Base-by-base conservation (phyloP, 2,888 invertebrate genomes). In the Polyommatus icarus region DNA sequence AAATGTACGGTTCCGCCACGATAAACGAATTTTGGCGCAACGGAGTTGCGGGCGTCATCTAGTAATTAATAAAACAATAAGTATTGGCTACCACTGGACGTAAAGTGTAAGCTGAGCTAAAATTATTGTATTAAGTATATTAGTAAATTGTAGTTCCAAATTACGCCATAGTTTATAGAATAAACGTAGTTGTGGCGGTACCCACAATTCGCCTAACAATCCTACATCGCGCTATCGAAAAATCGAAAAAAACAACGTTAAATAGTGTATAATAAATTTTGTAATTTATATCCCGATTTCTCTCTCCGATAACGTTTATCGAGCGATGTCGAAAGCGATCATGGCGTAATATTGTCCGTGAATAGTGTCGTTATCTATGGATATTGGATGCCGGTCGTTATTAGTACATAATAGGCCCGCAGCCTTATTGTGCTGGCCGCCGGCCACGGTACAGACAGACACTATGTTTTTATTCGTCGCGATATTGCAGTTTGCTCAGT, bases 381-480 rank as follows among this genome's bases (percentile, higher is more conserved):
- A 67, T 67, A 67, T 67, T 67, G 67, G 67, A 32, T 32, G 29
- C 29, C 67, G 67, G 29, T 67, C 67, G 67, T 67, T 67, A 67
- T 67, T 67, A 67, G 29, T 67, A 67, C 5, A 32, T 67, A 67
- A 67, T 67, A 67, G 67, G 15, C 29, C 67, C 86, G 86, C 86
- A 87, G 89, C 89, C 89, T 91, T 93, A 92, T 91, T 92, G 90
- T 92, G 85, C 85, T 72, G 36, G 89, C 87, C 85, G 83, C 88
- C 91, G 91, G 91, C 91, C 88, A 85, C 83, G 86, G 92, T 90
- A 89, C 87, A 84, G 84, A 84, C 83, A 83, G 71, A 24, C 71
- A 36, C 79, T 81, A 82, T 81, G 81, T 89, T 91, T 90, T 89
- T 86, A 88, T 88, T 85, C 81, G 84, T 85, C 87, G 85, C 87